These are phyloP conservation scores for Drymodes brunneopygia DNA, from an alignment of 2,113 vertebrate species.

Conservation along the genomic window DNA sequence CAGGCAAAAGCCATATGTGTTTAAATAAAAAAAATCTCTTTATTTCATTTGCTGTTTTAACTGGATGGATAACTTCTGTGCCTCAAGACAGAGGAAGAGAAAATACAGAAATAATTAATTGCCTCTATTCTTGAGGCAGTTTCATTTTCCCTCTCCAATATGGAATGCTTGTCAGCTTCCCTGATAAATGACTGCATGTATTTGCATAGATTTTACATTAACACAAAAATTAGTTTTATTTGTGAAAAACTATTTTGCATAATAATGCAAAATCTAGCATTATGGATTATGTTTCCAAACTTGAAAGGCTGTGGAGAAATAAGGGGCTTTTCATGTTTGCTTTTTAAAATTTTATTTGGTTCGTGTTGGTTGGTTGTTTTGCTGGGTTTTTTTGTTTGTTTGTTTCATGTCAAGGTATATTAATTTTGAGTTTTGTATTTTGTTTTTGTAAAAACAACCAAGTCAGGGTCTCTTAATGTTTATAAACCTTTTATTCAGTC, in stretches of 20 bases:
- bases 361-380: neutral
- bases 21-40: conserved; percentile 77
- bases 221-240: conserved; percentile 89
- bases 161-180: conserved; percentile 92
- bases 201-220: conserved; percentile 98
- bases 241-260: conserved; percentile 84
- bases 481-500: neutral
- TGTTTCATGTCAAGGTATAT: neutral
- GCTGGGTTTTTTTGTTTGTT: neutral
- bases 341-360: neutral
- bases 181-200: conserved; percentile 96
- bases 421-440: conserved; percentile 7
- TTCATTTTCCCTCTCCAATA: conserved; percentile 88
- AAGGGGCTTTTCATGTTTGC: neutral
- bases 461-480: neutral
- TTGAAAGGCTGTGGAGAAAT: conserved; percentile 32
- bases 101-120: conserved; percentile 94
- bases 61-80: conserved; percentile 85
- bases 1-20: conserved; percentile 86
- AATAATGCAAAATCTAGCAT: conserved; percentile 79
- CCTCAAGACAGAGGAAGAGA: conserved; percentile 83
- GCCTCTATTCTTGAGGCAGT: conserved; percentile 85
- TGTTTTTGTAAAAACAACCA: neutral
- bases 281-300: conserved; percentile 69
- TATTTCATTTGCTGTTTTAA: conserved; percentile 84